phyloP scores from a whole-genome alignment of 1,140 invertebrate genomes.

The Drosophila sp. region DNA sequence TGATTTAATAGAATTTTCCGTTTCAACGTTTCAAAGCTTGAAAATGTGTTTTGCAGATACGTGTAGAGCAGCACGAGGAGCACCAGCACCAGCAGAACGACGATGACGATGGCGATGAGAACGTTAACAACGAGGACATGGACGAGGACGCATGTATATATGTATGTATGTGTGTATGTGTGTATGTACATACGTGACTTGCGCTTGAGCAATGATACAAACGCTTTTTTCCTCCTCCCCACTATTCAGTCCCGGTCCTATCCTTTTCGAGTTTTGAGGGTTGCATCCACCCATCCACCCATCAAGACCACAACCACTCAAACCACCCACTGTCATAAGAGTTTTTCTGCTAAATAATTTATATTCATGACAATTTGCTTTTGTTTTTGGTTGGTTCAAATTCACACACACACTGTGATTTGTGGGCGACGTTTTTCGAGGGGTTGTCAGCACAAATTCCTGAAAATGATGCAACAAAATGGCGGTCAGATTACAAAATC shows the following conservation, averaged over 20 bases:
- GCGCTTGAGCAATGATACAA: slow-evolving; percentile 27
- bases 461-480: slow-evolving; percentile 9
- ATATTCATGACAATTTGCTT: slow-evolving; percentile 11
- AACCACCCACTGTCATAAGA: slow-evolving; percentile 9
- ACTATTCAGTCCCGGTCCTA: no score
- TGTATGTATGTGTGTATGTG: background rate
- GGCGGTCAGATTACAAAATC: slow-evolving; percentile 3
- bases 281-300: background rate
- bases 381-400: slow-evolving; percentile 8
- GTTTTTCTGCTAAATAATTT: slow-evolving; percentile 18
- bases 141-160: slow-evolving; percentile 24
- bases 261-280: background rate
- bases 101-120: slow-evolving; percentile 35
- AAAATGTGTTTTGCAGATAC: slow-evolving; percentile 76
- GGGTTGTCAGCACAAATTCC: slow-evolving; percentile 3
- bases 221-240: slow-evolving; percentile 10
- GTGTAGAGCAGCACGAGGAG: background rate
- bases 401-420: background rate
- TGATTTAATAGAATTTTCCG: slow-evolving; percentile 83
- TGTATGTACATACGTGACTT: slow-evolving; percentile 16
- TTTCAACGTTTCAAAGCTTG: slow-evolving; percentile 51
- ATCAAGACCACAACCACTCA: background rate
- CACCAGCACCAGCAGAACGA: background rate
- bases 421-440: background rate
- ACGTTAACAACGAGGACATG: slow-evolving; percentile 36